Conservation (phyloP, 64 coral and sea anemone genomes). For the Dendronephthya gigantea region DNA sequence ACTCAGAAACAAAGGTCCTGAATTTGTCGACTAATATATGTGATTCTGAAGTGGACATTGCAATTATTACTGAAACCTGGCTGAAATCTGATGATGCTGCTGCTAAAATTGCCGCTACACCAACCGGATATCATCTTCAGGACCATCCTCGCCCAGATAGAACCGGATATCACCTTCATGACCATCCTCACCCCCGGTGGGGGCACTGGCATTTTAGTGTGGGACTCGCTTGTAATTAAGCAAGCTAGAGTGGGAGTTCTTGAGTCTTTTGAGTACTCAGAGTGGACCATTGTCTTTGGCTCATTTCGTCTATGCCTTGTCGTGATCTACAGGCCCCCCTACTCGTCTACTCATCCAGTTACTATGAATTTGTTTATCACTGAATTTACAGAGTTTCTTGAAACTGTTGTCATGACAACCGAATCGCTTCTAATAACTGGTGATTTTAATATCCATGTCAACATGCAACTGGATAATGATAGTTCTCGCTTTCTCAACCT, state of each 20-base stretch:
- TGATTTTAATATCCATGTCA: neutral
- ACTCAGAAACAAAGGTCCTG: neutral
- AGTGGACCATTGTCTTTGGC: slow-evolving; percentile 31
- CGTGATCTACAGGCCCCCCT: slow-evolving; percentile 27
- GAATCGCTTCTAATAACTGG: neutral
- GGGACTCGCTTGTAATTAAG: slow-evolving; percentile 25
- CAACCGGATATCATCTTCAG: slow-evolving; percentile 7
- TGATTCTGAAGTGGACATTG: neutral
- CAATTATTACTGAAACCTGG: no score
- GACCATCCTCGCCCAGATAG: slow-evolving; percentile 53
- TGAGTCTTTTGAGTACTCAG: slow-evolving; percentile 28
- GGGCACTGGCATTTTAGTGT: slow-evolving; percentile 34
- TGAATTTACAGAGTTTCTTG: neutral
- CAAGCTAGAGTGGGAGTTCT: slow-evolving; percentile 13
- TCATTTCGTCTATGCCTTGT: slow-evolving; percentile 21
- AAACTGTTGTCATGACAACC: neutral
- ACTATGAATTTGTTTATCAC: neutral
- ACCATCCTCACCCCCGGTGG: slow-evolving; percentile 48
- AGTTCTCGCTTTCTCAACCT: neutral
- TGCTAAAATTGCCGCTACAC: slow-evolving; percentile 38
- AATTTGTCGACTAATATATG: neutral
- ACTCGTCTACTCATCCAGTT: neutral
- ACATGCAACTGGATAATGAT: slow-evolving; percentile 11
- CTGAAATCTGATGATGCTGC: slow-evolving; percentile 20
- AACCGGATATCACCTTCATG: slow-evolving; percentile 23